A percentile compares a stretch with the other conserved stretches of the same genome.
Conservation (phyloP, 2,797 vertebrate species). For the Eulemur rubriventer region DNA sequence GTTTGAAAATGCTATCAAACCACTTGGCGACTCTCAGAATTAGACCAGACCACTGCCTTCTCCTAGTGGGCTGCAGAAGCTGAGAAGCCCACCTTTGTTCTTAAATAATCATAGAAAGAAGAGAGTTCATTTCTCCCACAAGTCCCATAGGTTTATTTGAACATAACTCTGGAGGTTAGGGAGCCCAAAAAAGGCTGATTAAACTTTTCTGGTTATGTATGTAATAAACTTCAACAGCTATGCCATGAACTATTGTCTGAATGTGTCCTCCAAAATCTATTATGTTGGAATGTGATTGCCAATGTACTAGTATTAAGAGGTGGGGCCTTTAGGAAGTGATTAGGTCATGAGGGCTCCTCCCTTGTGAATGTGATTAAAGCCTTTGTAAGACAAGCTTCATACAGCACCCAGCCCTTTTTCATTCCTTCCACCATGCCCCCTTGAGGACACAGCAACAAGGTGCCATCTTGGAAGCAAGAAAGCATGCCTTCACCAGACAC, state of each 20-base stretch:
- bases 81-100: neutral
- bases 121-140: neutral
- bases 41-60: neutral
- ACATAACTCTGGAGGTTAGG: neutral
- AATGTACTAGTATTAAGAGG: neutral
- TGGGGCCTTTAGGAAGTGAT: neutral
- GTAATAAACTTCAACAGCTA: neutral
- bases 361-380: neutral
- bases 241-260: neutral
- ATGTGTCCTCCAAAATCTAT: neutral
- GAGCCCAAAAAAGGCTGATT: neutral
- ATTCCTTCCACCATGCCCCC: neutral
- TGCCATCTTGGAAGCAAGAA: neutral
- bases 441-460: neutral
- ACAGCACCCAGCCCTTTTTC: neutral
- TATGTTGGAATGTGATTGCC: neutral
- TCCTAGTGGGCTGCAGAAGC: neutral
- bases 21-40: neutral
- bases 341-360: neutral
- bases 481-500: neutral
- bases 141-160: neutral
- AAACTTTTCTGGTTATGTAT: neutral
- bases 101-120: neutral
- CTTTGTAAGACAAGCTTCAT: neutral
- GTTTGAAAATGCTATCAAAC: neutral